Base-by-base conservation (phyloP, 2,797 vertebrate species). In the Chelon labrosus region DNA sequence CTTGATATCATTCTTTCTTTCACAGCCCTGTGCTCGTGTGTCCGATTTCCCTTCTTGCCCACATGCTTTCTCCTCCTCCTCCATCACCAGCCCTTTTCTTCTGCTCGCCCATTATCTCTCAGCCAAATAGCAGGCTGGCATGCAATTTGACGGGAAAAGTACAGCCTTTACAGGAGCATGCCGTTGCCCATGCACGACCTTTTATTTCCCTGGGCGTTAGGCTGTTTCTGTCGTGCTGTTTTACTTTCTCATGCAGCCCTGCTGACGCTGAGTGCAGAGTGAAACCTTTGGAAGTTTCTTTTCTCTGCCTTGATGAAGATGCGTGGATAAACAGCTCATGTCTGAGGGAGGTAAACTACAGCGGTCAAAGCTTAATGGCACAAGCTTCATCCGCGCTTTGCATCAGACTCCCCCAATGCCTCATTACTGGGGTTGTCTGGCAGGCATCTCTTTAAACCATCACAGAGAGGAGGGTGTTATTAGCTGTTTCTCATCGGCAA, bases 61-160 rank as follows among this genome's bases (percentile, higher is more conserved):
- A 62, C 73, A 75, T 68, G 70, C 64, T 73, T 77, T 74, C 70
- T 59, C 80, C 66, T 83, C 80, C 66, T 83, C 80, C 74, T 80
- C 82, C 12, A 16, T 78, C 70, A 63, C 54, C 42, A 78, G 42
- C 71, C 77, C 49, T 74, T 52, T 44, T 42, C 73, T 60, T 75
- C 75, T 70, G 61, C 81, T 57, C 71, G 59, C 69, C 75, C 73
- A 86, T 91, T 88, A 84, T 83, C 87, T 68, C 84, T 64, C 70
- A 58, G 72, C 67, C 76, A 92, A 94, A 92, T 86, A 84, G 65
- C 80, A 85, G 79, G 70, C 82, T 85, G 81, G 73, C 75, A 75
- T 65, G 64, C 61, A 42, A 42, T 80, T 77, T 92, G 86, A 91
- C 61, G 46, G 66, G 82, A 79, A 89, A 81, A 86, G 78, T 77